Evolutionary conservation across 2,888 invertebrate genomes (phyloP).

Genomic region (Mimumesa dahlbomi): DNA sequence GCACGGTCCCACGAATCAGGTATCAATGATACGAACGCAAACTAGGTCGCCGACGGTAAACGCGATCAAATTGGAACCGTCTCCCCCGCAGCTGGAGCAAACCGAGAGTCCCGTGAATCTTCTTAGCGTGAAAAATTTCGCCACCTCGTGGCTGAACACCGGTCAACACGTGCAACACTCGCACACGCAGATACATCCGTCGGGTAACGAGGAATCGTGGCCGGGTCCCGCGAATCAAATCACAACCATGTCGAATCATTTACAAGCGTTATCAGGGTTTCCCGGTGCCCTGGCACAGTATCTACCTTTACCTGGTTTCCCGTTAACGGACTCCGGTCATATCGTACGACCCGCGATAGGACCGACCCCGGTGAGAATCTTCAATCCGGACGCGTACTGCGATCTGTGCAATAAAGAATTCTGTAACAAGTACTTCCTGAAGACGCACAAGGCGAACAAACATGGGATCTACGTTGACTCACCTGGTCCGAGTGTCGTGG

Average conservation of each 20-base stretch:
- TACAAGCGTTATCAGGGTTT: constrained; percentile 70
- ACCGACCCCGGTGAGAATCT: constrained; percentile 84
- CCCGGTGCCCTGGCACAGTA: constrained; percentile 74
- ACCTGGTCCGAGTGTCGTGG: constrained; percentile 73
- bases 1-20: constrained; percentile 62
- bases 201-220: constrained; percentile 66
- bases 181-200: constrained; percentile 64
- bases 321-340: constrained; percentile 79
- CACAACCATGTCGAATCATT: constrained; percentile 64
- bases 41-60: constrained; percentile 43
- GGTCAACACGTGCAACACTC: constrained; percentile 62
- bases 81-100: constrained; percentile 66
- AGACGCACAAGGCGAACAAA: constrained; percentile 98
- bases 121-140: constrained; percentile 76
- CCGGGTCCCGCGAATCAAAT: constrained; percentile 47
- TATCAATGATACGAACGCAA: too few species aligned
- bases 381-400: constrained; percentile 98
- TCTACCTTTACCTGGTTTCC: constrained; percentile 82
- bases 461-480: constrained; percentile 93
- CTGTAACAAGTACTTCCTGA: constrained; percentile 98
- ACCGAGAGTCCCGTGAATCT: constrained; percentile 74
- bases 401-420: constrained; percentile 99
- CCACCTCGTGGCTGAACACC: constrained; percentile 71
- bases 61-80: constrained; percentile 63
- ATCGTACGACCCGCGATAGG: constrained; percentile 82